phyloP scores from a whole-genome alignment of 2,797 vertebrate species.

The Pipistrellus pipistrellus region DNA sequence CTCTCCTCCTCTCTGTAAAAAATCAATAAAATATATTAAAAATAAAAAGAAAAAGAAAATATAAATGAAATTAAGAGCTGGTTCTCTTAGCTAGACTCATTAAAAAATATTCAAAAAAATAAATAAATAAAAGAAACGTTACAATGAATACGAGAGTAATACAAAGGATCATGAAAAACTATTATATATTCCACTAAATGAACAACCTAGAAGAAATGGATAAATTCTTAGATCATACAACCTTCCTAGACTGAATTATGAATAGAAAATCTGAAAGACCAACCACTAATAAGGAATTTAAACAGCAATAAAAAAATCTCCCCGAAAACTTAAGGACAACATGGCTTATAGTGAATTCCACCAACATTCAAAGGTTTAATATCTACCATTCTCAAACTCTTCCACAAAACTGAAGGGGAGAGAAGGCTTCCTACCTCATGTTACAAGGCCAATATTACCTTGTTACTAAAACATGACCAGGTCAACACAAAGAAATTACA shows the following conservation, averaged over 20 bases:
- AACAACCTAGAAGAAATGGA: neutral
- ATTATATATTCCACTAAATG: neutral
- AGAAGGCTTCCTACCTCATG: neutral
- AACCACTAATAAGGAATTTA: neutral
- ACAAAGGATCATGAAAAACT: neutral
- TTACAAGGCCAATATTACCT: too few relatives aligned
- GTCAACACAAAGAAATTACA: too few relatives aligned
- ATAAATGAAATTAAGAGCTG: neutral
- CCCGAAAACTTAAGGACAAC: neutral
- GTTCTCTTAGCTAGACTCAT: neutral
- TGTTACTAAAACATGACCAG: too few relatives aligned
- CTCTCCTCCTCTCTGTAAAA: too few relatives aligned
- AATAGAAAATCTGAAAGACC: neutral
- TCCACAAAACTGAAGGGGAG: neutral
- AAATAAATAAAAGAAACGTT: neutral
- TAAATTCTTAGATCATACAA: neutral
- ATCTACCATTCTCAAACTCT: neutral
- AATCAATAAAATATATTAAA: too few relatives aligned
- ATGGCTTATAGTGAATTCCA: neutral
- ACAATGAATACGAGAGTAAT: neutral
- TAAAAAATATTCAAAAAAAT: neutral
- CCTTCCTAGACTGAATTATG: neutral
- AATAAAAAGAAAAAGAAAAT: neutral
- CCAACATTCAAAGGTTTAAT: neutral
- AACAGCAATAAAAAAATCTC: neutral